A percentile compares a stretch with the other conserved stretches of the same genome.
Evolutionary conservation across 2,797 vertebrate species (phyloP).

Genomic region (Xerus rutilus): DNA sequence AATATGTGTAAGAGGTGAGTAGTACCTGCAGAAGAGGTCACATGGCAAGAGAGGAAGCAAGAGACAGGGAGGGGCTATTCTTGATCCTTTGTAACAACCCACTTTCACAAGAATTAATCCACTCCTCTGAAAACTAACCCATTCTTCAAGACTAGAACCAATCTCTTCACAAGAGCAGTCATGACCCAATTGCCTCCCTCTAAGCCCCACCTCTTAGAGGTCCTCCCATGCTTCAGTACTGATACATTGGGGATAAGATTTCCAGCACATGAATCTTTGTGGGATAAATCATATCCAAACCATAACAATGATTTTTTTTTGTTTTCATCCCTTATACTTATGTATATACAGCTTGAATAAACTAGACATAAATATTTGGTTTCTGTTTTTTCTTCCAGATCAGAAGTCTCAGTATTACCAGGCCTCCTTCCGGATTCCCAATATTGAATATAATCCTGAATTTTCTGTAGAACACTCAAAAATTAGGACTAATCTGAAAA

Average conservation of each 20-base stretch:
- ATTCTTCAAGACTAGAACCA: background rate
- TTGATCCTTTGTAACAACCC: background rate
- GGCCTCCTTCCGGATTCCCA: conserved; percentile 84
- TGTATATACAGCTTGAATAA: background rate
- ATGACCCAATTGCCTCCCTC: background rate
- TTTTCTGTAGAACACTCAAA: conserved; percentile 85
- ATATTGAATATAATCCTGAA: conserved; percentile 76
- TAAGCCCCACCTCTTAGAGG: background rate
- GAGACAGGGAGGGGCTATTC: background rate
- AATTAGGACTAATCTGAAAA: conserved; percentile 80
- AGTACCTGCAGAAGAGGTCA: background rate
- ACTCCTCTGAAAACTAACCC: background rate
- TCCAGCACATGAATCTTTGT: too few species aligned
- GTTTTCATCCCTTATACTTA: background rate
- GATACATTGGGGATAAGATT: background rate
- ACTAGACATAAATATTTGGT: background rate
- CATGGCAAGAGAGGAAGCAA: background rate
- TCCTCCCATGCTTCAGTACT: background rate
- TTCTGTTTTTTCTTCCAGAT: conserved; percentile 80
- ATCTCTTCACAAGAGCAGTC: background rate
- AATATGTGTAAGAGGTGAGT: too few species aligned
- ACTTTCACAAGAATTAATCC: background rate
- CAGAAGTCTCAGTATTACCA: conserved; percentile 85
- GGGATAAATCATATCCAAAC: background rate
- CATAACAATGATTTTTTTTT: background rate